phyloP scores from a whole-genome alignment of 2,888 invertebrate genomes.

The Augiades crinisus region DNA sequence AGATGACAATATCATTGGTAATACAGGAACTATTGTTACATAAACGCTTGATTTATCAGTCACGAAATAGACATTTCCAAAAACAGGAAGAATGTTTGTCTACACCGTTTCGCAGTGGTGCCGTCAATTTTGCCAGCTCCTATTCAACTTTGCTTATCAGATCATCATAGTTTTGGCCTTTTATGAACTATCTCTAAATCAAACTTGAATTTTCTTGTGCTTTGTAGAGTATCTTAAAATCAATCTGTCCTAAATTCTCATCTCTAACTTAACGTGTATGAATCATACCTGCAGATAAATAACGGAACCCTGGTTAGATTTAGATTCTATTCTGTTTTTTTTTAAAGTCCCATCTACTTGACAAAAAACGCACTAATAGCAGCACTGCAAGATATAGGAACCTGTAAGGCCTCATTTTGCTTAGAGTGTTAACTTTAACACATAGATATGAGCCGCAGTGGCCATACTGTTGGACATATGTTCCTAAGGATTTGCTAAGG shows the following conservation, averaged over 20 bases:
- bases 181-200: background rate
- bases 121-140: conserved; percentile 1
- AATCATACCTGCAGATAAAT: background rate
- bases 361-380: too few relatives aligned
- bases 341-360: too few relatives aligned
- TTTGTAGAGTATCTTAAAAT: conserved; percentile 2
- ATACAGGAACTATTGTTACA: too few relatives aligned
- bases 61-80: conserved; percentile 7
- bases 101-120: background rate
- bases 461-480: too few relatives aligned
- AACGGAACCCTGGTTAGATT: background rate
- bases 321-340: too few relatives aligned
- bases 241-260: background rate
- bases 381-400: too few relatives aligned
- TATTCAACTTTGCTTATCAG: conserved; percentile 9
- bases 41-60: too few relatives aligned
- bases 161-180: background rate
- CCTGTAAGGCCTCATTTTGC: too few relatives aligned
- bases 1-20: too few relatives aligned
- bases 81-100: conserved; percentile 3
- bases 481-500: too few relatives aligned
- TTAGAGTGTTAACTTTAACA: too few relatives aligned
- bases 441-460: too few relatives aligned
- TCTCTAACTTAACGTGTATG: background rate
- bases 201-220: background rate